Evolutionary conservation across 2,113 vertebrate genomes (phyloP).

Genomic region (Sorex araneus): DNA sequence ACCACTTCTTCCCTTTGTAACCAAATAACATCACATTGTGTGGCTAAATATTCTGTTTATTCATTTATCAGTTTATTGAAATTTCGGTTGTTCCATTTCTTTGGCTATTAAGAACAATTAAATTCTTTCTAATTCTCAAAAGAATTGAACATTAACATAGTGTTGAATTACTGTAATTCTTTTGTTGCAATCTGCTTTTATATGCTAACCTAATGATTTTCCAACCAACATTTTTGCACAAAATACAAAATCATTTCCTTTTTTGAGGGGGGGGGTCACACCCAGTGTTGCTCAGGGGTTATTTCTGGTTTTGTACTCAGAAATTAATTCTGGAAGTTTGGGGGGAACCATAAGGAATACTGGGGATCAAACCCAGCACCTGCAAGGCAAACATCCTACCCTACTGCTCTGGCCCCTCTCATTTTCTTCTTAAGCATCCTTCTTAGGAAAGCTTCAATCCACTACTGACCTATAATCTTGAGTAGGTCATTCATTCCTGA

Average conservation of each 20-base stretch:
- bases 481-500: constrained; percentile 24
- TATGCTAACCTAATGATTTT: not conserved
- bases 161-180: not conserved
- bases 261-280: not conserved
- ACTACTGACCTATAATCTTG: not conserved
- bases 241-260: not conserved
- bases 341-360: no score
- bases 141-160: not conserved
- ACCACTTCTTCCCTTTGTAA: not conserved
- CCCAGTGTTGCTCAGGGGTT: no score
- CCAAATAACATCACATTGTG: not conserved
- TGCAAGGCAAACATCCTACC: no score
- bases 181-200: not conserved
- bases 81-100: not conserved
- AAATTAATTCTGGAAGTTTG: no score
- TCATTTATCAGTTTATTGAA: not conserved
- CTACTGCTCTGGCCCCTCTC: no score
- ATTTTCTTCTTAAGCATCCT: not conserved
- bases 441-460: not conserved
- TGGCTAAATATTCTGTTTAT: not conserved
- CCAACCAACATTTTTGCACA: not conserved
- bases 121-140: no score
- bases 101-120: not conserved
- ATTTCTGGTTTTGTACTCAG: no score
- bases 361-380: no score